Evolutionary conservation across 2,888 invertebrate genomes (phyloP).

Genomic region (Heliconius sara): DNA sequence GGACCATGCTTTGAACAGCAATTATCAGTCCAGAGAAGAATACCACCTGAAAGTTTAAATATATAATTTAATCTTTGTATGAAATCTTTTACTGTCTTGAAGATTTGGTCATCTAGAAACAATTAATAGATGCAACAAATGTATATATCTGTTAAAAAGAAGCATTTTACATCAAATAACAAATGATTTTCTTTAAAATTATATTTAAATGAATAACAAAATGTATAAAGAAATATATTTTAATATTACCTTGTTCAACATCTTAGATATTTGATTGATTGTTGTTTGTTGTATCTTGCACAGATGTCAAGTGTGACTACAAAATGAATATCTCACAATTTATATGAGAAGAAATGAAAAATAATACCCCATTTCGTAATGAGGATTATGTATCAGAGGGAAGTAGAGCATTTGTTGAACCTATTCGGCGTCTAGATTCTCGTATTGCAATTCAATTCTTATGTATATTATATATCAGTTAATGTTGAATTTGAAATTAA

Average conservation of each 20-base stretch:
- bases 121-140: too few species aligned
- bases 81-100: too few species aligned
- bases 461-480: slow-evolving; percentile 29
- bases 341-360: slow-evolving; percentile 78
- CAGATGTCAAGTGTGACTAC: slow-evolving; percentile 61
- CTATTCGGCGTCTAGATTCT: slow-evolving; percentile 50
- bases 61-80: background rate
- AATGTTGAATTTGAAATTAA: background rate
- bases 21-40: slow-evolving; percentile 58
- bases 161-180: background rate
- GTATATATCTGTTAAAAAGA: too few species aligned
- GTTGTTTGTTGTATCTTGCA: slow-evolving; percentile 46
- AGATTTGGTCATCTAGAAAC: too few species aligned
- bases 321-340: slow-evolving; percentile 59
- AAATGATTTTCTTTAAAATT: background rate
- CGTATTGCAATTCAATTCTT: slow-evolving; percentile 47
- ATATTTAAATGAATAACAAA: background rate
- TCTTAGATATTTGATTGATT: slow-evolving; percentile 44
- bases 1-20: slow-evolving; percentile 66
- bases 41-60: slow-evolving; percentile 45
- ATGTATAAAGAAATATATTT: background rate
- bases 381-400: slow-evolving; percentile 62
- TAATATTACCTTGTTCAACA: slow-evolving; percentile 51
- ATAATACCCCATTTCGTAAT: slow-evolving; percentile 71
- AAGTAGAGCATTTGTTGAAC: slow-evolving; percentile 64